Percentiles rank a stretch among this genome's conserved stretches.
These are phyloP conservation scores for Pyrocoelia pectoralis DNA, from an alignment of 2,888 invertebrate species.

Conservation along the genomic window DNA sequence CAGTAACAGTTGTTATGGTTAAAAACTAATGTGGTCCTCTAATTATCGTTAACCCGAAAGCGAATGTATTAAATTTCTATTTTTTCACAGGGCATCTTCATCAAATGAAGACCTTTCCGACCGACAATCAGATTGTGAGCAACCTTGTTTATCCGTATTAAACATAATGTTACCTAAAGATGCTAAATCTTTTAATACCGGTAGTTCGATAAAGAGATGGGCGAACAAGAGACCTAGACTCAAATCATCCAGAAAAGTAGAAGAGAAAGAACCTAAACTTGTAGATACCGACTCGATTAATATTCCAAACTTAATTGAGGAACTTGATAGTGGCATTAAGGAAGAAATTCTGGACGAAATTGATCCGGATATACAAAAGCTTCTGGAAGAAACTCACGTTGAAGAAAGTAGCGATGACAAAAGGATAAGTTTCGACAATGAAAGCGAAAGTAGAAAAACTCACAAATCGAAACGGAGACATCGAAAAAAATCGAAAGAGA, in stretches of 20 bases:
- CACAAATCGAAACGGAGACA: conserved; percentile 25
- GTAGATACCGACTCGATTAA: conserved; percentile 30
- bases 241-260: conserved; percentile 43
- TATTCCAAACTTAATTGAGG: conserved; percentile 27
- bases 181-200: conserved; percentile 48
- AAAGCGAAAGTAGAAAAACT: conserved; percentile 15
- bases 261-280: conserved; percentile 1
- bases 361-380: conserved; percentile 50
- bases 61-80: background rate
- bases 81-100: background rate
- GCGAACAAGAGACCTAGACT: conserved; percentile 52
- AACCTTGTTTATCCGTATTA: conserved; percentile 44
- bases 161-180: conserved; percentile 50
- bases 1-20: background rate
- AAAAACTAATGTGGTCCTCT: background rate
- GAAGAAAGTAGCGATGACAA: conserved; percentile 2
- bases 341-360: conserved; percentile 42
- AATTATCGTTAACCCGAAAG: no score
- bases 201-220: conserved; percentile 53
- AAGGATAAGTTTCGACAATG: conserved; percentile 20
- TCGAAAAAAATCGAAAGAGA: conserved; percentile 25
- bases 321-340: conserved; percentile 23
- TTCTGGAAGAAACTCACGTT: conserved; percentile 34
- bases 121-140: conserved; percentile 24
- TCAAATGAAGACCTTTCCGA: background rate